These are phyloP conservation scores for Rhea pennata DNA, from an alignment of 2,113 vertebrate species.

Conservation along the genomic window DNA sequence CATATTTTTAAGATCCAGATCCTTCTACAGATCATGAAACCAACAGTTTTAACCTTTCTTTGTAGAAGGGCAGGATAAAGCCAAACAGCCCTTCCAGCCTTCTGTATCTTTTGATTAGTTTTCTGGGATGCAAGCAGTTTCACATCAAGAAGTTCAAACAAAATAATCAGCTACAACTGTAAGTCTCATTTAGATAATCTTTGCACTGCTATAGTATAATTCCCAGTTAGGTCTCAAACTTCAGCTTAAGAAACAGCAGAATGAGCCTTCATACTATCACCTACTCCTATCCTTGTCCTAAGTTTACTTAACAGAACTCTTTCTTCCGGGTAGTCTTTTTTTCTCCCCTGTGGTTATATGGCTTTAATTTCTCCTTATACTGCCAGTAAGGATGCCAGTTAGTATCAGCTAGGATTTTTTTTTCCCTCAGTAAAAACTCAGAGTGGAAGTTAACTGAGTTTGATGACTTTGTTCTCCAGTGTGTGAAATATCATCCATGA, in stretches of 20 bases:
- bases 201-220: neutral
- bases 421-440: neutral
- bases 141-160: neutral
- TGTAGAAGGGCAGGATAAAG: neutral
- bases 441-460: neutral
- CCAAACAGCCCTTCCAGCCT: neutral
- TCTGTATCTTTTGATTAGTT: neutral
- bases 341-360: neutral
- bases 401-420: neutral
- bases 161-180: neutral
- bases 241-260: neutral
- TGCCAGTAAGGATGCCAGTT: neutral
- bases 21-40: neutral
- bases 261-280: neutral
- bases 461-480: neutral
- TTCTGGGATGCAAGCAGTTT: neutral
- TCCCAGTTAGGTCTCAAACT: neutral
- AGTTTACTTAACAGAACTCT: neutral
- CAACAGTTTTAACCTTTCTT: neutral
- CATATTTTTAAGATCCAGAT: neutral
- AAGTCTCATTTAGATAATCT: neutral
- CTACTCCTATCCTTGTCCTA: neutral
- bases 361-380: neutral
- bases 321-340: neutral
- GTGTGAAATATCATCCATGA: neutral